Conservation (phyloP, 2,888 invertebrate genomes). For the Cataglyphis livida region DNA sequence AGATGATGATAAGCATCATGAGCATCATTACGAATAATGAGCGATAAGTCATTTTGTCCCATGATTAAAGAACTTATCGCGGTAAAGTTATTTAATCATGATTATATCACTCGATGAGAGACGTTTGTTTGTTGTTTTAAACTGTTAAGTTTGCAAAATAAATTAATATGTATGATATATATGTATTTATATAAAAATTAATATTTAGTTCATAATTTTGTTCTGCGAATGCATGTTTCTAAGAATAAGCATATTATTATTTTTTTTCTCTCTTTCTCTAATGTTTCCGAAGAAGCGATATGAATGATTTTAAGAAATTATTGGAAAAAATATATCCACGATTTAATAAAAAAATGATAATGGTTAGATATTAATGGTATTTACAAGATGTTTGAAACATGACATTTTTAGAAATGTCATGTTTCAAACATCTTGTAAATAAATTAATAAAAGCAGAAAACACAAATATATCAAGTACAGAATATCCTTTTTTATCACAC, state of each 20-base stretch:
- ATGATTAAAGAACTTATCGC: not conserved
- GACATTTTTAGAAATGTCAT: not conserved
- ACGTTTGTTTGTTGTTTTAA: conserved; percentile 10
- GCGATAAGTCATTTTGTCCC: conserved; percentile 59
- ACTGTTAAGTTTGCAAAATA: conserved; percentile 41
- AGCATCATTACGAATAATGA: conserved; percentile 67
- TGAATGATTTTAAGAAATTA: not conserved
- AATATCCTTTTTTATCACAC: conserved; percentile 55
- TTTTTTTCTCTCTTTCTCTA: not conserved
- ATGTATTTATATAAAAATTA: not conserved
- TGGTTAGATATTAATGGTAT: not conserved
- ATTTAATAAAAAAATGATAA: not conserved
- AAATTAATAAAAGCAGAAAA: not conserved
- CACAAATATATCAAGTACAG: not conserved
- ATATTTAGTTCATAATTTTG: not conserved
- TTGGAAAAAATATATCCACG: not conserved
- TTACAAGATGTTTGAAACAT: not conserved
- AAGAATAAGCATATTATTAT: not conserved
- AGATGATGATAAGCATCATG: conserved; percentile 61
- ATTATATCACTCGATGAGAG: not conserved
- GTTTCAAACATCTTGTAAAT: too few relatives aligned
- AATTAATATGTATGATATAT: not conserved
- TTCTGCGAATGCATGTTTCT: not conserved
- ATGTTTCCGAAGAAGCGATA: not conserved
- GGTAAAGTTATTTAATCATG: not conserved